phyloP scores from a whole-genome alignment of 2,888 invertebrate species.

The Eulithis testata region DNA sequence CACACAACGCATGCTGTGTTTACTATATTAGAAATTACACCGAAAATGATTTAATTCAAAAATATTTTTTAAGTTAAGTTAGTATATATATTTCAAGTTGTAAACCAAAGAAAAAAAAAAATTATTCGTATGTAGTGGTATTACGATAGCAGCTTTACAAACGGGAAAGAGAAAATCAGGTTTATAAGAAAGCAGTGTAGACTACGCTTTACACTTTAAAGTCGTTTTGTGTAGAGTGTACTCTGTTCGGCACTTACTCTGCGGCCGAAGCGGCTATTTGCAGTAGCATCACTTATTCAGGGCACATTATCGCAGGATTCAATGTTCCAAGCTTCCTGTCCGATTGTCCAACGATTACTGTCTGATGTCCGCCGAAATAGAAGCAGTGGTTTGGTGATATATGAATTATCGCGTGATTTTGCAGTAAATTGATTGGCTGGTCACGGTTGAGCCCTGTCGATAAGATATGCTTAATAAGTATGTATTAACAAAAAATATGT shows the following conservation, averaged over 20 bases:
- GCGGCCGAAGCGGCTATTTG: constrained; percentile 47
- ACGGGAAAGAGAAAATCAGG: too few species aligned
- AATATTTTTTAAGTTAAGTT: too few species aligned
- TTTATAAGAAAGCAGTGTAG: too few species aligned
- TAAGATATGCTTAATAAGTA: too few species aligned
- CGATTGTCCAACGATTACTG: constrained; percentile 33
- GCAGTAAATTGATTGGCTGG: constrained; percentile 9
- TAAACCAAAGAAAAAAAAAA: too few species aligned
- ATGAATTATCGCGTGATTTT: constrained; percentile 27
- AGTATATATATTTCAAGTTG: too few species aligned
- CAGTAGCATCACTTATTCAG: constrained; percentile 62
- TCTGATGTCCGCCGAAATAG: constrained; percentile 38
- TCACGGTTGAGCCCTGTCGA: constrained; percentile 7
- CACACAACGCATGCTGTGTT: too few species aligned
- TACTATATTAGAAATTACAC: too few species aligned
- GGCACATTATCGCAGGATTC: constrained; percentile 58
- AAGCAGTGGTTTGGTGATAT: constrained; percentile 15
- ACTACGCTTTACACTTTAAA: constrained; percentile 1
- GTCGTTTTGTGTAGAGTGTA: neutral
- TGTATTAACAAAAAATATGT: too few species aligned
- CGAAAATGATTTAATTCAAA: too few species aligned
- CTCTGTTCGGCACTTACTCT: constrained; percentile 5
- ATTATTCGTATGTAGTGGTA: too few species aligned
- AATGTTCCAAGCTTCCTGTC: constrained; percentile 40
- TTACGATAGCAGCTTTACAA: too few species aligned